These are phyloP conservation scores for Denticeps clupeoides DNA, from an alignment of 2,797 vertebrate species.

Conservation along the genomic window DNA sequence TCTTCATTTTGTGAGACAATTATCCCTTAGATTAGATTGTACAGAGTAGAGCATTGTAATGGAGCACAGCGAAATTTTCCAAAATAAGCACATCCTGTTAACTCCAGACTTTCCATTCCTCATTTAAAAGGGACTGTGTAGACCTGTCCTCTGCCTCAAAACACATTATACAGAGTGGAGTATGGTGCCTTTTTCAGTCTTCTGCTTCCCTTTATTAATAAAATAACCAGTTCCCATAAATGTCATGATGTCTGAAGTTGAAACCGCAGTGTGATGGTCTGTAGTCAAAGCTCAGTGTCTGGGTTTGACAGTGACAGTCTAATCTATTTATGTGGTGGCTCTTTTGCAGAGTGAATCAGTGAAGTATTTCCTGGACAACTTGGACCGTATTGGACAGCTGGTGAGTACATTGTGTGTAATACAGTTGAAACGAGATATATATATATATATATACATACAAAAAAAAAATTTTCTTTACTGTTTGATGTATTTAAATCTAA, in stretches of 20 bases:
- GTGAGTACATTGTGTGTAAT: constrained; percentile 58
- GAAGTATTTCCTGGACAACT: constrained; percentile 95
- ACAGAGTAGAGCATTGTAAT: constrained; percentile 7
- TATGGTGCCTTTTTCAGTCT: too few species aligned
- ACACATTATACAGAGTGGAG: too few species aligned
- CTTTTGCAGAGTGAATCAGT: constrained; percentile 92
- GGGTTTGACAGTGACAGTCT: background rate
- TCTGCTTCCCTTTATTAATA: too few species aligned
- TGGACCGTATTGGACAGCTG: constrained; percentile 90
- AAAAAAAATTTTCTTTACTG: too few species aligned
- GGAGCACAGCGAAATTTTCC: constrained; percentile 11
- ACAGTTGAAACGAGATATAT: background rate
- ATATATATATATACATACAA: too few species aligned
- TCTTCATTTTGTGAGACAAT: too few species aligned
- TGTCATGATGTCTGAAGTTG: too few species aligned
- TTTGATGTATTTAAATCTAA: too few species aligned
- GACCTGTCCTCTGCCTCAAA: too few species aligned
- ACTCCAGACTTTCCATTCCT: constrained; percentile 28
- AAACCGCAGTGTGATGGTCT: too few species aligned
- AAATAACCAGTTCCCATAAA: too few species aligned
- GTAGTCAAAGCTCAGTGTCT: constrained; percentile 9
- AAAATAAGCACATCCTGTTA: constrained; percentile 31
- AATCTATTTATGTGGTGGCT: constrained; percentile 1
- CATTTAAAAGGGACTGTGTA: constrained; percentile 19
- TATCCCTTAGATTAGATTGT: too few species aligned